phyloP scores from a whole-genome alignment of 2,888 invertebrate genomes.

The Himalopsyche kuldschensis region DNA sequence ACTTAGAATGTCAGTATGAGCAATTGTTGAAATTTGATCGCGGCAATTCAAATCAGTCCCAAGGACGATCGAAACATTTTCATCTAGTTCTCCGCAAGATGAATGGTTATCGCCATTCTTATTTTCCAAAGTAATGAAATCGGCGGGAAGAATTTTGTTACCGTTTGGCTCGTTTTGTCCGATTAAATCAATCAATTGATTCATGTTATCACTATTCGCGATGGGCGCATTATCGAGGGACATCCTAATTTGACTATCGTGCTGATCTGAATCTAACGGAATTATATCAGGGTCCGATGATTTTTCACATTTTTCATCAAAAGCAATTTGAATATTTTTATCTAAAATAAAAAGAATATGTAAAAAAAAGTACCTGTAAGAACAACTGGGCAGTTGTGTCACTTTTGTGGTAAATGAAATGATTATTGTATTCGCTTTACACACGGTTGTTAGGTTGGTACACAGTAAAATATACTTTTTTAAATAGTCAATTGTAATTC shows the following conservation, averaged over 20 bases:
- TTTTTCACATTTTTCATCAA: not conserved
- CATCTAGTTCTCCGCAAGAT: not conserved
- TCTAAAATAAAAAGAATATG: not conserved
- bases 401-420: too few relatives aligned
- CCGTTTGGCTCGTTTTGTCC: not conserved
- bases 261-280: not conserved
- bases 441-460: too few relatives aligned
- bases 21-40: not conserved
- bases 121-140: not conserved
- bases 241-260: not conserved
- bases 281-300: not conserved
- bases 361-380: not conserved
- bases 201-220: not conserved
- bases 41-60: not conserved
- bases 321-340: not conserved
- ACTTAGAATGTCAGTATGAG: not conserved
- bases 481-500: too few relatives aligned
- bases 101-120: not conserved
- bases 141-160: not conserved
- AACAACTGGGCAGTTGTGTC: too few relatives aligned
- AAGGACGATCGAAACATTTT: not conserved
- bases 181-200: not conserved
- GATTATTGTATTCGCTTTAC: too few relatives aligned
- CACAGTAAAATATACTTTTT: too few relatives aligned
- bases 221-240: not conserved